phyloP scores from a whole-genome alignment of 2,113 vertebrate species.

The zebrafish (Danio rerio) region GRCz12tu NC_133200.1:22068001-22068500 shows the following conservation, averaged over 20 bases:
- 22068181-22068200: background rate
- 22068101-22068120: background rate
- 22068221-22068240: background rate
- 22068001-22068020: slow-evolving; percentile 19
- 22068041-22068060: slow-evolving; percentile 29
- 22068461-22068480: no score
- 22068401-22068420: background rate
- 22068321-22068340: background rate
- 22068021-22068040: slow-evolving; percentile 11
- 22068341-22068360: background rate
- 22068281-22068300: background rate
- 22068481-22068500: no score
- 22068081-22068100: slow-evolving; percentile 7
- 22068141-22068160: slow-evolving; percentile 6
- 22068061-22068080: slow-evolving; percentile 35
- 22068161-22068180: slow-evolving; percentile 11
- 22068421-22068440: background rate
- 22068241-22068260: background rate
- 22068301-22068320: background rate
- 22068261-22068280: background rate
- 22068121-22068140: background rate
- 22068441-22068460: no score
- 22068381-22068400: background rate
- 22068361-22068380: background rate
- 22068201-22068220: background rate